A percentile compares a stretch with the other conserved stretches of the same genome.
Conservation (phyloP, 2,888 invertebrate species). For the Drosophila setosimentum region DNA sequence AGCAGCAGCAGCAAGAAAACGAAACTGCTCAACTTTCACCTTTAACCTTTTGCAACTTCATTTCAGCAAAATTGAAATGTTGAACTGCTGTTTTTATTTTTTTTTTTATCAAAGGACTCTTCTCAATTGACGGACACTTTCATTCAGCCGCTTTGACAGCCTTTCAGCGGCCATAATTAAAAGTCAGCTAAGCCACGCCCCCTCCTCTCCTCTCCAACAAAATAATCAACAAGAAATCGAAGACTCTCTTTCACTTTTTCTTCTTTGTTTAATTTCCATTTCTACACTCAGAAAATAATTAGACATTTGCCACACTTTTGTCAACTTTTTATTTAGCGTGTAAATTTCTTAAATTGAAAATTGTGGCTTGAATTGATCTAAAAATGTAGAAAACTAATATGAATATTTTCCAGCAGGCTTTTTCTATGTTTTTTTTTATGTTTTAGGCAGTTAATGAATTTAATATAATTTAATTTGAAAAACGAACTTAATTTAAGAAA, state of each 20-base stretch:
- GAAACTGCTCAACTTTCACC: conserved; percentile 65
- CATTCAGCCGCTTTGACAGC: conserved; percentile 63
- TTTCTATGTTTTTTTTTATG: no score
- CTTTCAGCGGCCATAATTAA: conserved; percentile 36
- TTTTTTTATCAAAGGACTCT: conserved; percentile 9
- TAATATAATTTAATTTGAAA: no score
- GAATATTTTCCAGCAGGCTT: no score
- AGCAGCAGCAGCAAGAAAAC: conserved; percentile 2
- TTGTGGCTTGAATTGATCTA: no score
- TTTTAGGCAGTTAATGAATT: no score
- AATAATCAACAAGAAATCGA: conserved; percentile 30
- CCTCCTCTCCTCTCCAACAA: background rate
- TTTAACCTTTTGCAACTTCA: conserved; percentile 39
- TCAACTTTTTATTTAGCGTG: background rate
- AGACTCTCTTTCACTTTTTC: conserved; percentile 32
- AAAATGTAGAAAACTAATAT: no score
- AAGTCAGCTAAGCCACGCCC: conserved; percentile 67
- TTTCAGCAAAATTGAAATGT: conserved; percentile 38
- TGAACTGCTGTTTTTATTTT: conserved; percentile 1
- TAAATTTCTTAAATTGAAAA: background rate
- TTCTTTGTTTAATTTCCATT: conserved; percentile 53
- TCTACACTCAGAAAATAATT: conserved; percentile 9
- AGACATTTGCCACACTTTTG: background rate
- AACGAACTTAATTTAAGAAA: no score
- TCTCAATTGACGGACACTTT: conserved; percentile 51